Conservation (phyloP, 2,888 invertebrate species). For the Agrochola macilenta region DNA sequence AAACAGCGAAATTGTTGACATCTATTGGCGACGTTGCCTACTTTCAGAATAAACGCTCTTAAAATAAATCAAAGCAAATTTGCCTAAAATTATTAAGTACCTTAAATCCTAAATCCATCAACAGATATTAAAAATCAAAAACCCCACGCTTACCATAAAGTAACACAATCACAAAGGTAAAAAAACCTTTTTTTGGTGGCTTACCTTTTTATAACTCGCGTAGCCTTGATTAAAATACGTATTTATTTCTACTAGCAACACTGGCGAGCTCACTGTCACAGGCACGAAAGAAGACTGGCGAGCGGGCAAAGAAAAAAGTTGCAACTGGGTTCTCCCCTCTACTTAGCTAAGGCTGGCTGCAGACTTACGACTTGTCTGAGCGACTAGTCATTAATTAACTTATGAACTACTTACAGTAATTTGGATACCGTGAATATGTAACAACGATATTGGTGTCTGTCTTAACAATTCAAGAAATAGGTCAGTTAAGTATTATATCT, state of each 20-base stretch:
- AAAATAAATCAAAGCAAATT: not conserved
- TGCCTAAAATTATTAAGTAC: not conserved
- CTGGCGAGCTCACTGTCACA: constrained; percentile 28
- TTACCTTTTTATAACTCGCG: constrained; percentile 47
- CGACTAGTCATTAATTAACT: not conserved
- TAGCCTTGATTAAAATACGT: constrained; percentile 44
- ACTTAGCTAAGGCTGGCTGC: constrained; percentile 39
- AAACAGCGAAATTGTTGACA: no score
- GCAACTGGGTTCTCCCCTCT: constrained; percentile 49
- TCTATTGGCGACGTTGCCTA: no score
- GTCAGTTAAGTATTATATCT: not conserved
- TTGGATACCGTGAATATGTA: no score
- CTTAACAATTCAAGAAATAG: not conserved
- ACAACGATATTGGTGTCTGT: no score
- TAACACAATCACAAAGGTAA: constrained; percentile 28
- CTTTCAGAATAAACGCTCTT: no score
- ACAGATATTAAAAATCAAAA: not conserved
- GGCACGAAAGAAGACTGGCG: constrained; percentile 37
- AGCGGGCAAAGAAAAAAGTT: constrained; percentile 30
- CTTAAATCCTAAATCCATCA: not conserved
- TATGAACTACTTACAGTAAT: no score
- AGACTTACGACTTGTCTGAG: constrained; percentile 3
- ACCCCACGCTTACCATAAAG: not conserved
- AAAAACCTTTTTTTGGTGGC: no score
- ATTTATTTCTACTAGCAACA: constrained; percentile 35